These are phyloP conservation scores for Solea solea DNA, from an alignment of 2,113 vertebrate species.

Conservation along the genomic window DNA sequence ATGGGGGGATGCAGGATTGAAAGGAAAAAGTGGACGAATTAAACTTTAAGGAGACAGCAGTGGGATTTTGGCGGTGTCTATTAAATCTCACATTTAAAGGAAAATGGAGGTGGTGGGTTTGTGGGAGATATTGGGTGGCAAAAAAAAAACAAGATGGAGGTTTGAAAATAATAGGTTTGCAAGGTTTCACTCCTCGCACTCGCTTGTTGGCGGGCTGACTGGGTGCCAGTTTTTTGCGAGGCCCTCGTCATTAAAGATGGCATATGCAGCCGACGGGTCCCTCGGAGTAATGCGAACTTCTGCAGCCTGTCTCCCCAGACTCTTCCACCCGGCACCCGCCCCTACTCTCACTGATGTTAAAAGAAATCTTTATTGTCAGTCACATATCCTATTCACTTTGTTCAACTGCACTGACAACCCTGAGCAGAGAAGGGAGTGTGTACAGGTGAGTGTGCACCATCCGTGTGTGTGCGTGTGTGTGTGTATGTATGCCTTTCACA, in stretches of 20 bases:
- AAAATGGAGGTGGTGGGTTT: background rate
- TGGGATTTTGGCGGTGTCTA: constrained; percentile 76
- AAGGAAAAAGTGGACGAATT: constrained; percentile 68
- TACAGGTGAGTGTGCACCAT: constrained; percentile 72
- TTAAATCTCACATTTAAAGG: constrained; percentile 75
- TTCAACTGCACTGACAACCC: constrained; percentile 93
- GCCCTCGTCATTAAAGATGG: constrained; percentile 82
- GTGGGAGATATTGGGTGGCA: background rate
- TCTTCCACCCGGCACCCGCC: constrained; percentile 14
- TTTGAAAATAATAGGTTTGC: constrained; percentile 79
- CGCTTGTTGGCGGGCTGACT: constrained; percentile 54
- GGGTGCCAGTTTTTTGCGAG: constrained; percentile 72
- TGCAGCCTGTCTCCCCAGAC: constrained; percentile 91
- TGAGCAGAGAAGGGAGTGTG: constrained; percentile 72
- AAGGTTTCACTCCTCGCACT: constrained; percentile 37
- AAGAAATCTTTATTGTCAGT: constrained; percentile 99
- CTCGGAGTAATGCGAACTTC: constrained; percentile 85
- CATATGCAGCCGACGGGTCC: constrained; percentile 82
- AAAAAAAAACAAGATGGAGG: constrained; percentile 29
- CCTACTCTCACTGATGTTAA: constrained; percentile 91
- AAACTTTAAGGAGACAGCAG: constrained; percentile 79
- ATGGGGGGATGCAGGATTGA: constrained; percentile 57
- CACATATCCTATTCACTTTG: constrained; percentile 98
- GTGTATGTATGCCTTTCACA: constrained; percentile 41
- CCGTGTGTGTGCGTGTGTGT: constrained; percentile 17